phyloP scores from a whole-genome alignment of 2,888 invertebrate genomes.

The Leptopilina drosophilae region DNA sequence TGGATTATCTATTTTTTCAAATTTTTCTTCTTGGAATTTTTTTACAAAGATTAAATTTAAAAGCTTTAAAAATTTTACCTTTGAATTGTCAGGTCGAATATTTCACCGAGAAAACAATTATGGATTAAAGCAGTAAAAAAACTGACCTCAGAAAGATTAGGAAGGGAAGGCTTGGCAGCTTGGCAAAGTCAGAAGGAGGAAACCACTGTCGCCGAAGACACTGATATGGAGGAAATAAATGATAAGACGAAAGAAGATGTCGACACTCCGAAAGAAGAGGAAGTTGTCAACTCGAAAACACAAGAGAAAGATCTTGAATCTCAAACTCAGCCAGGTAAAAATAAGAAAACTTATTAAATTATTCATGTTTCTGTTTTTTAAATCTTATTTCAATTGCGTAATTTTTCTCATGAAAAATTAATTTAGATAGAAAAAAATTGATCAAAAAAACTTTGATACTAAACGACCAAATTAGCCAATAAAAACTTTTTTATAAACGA shows the following conservation, averaged over 20 bases:
- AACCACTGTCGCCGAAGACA: conserved; percentile 62
- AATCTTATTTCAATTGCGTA: too few species aligned
- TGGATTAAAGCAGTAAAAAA: conserved; percentile 77
- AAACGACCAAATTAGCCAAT: too few species aligned
- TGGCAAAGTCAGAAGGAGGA: conserved; percentile 72
- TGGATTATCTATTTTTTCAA: too few species aligned
- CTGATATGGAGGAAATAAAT: conserved; percentile 60
- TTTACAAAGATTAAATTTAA: too few species aligned
- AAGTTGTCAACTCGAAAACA: conserved; percentile 58
- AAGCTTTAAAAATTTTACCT: too few species aligned
- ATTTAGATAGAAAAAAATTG: too few species aligned
- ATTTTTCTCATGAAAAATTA: too few species aligned
- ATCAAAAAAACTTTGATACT: too few species aligned
- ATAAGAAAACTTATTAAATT: not conserved
- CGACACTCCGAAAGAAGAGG: conserved; percentile 58
- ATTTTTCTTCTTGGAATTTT: too few species aligned
- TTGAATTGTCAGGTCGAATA: conserved; percentile 61
- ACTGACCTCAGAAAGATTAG: conserved; percentile 74
- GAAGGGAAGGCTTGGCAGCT: conserved; percentile 74
- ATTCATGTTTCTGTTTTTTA: too few species aligned
- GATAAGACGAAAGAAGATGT: conserved; percentile 59
- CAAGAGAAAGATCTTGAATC: conserved; percentile 66
- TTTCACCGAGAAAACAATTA: conserved; percentile 75
- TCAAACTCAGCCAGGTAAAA: conserved; percentile 65
- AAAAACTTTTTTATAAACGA: too few species aligned